Evolutionary conservation across 92 coral and sea anemone genomes (phyloP).

Genomic region (Anthopleura xanthogrammica): DNA sequence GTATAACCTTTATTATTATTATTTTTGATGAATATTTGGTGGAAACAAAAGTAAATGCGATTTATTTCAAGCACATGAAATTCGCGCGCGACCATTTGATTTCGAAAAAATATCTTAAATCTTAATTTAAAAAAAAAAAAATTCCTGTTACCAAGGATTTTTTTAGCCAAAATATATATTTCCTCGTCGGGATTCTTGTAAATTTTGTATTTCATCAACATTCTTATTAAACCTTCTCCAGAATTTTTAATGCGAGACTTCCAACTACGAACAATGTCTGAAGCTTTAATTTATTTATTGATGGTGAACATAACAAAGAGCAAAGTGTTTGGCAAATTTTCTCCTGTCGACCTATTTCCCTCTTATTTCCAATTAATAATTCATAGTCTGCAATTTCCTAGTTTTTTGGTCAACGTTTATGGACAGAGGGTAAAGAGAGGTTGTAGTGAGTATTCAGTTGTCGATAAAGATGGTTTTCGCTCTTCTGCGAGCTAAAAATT

Average conservation of each 20-base stretch:
- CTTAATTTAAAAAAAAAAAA: too few relatives aligned
- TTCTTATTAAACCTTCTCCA: background rate
- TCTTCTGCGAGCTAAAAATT: background rate
- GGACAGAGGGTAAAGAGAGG: background rate
- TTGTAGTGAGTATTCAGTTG: background rate
- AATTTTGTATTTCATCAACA: constrained; percentile 1
- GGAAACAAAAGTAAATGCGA: too few relatives aligned
- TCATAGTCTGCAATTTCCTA: constrained; percentile 20
- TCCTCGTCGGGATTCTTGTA: background rate
- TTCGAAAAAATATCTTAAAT: too few relatives aligned
- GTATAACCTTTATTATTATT: too few relatives aligned
- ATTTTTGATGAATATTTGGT: too few relatives aligned
- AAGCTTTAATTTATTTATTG: constrained; percentile 35
- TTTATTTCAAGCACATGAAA: too few relatives aligned
- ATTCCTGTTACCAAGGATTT: background rate
- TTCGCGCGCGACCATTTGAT: too few relatives aligned
- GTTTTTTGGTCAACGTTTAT: constrained; percentile 19
- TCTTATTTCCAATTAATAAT: constrained; percentile 22
- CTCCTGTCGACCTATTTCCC: constrained; percentile 27
- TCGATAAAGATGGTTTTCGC: background rate
- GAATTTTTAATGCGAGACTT: background rate
- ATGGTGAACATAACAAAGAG: constrained; percentile 17
- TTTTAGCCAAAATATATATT: background rate
- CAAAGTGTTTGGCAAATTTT: constrained; percentile 32
- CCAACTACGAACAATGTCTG: constrained; percentile 17